Conservation (phyloP, 1,140 invertebrate genomes). For the Lordiphosa stackelbergi region DNA sequence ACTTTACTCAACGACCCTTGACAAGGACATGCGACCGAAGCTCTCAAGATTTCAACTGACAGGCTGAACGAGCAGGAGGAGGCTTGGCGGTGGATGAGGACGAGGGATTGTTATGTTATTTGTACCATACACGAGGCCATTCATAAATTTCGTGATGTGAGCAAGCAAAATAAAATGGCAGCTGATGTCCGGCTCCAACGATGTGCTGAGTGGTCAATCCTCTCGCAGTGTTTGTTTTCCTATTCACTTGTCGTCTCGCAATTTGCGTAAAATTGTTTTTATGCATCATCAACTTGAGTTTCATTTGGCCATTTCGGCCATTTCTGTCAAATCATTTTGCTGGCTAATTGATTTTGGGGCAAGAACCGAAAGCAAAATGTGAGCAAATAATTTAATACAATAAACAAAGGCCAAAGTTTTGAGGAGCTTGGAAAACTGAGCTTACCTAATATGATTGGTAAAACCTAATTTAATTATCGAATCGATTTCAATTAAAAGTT, state of each 20-base stretch:
- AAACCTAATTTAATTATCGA: too few relatives aligned
- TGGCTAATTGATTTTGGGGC: too few relatives aligned
- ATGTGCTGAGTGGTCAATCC: conserved; percentile 48
- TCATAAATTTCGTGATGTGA: conserved; percentile 41
- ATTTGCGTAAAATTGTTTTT: conserved; percentile 42
- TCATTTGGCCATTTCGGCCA: conserved; percentile 11
- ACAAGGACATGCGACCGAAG: conserved; percentile 9
- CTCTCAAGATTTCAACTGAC: neutral
- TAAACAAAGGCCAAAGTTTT: too few relatives aligned
- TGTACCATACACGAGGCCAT: conserved; percentile 22
- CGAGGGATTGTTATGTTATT: conserved; percentile 1
- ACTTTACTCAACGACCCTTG: conserved; percentile 47
- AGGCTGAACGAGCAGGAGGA: neutral
- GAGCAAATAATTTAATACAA: too few relatives aligned
- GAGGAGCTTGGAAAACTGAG: too few relatives aligned
- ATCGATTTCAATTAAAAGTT: too few relatives aligned
- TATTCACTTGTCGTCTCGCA: conserved; percentile 1
- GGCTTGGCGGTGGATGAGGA: neutral
- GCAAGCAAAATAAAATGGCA: conserved; percentile 38
- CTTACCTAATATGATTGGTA: too few relatives aligned
- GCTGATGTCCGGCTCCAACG: conserved; percentile 31
- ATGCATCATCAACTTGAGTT: conserved; percentile 44
- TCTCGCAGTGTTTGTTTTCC: conserved; percentile 16
- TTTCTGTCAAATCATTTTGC: neutral
- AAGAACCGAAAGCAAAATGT: too few relatives aligned